Evolutionary conservation across 2,888 invertebrate genomes (phyloP).

Genomic region (Teleiodes luculella): DNA sequence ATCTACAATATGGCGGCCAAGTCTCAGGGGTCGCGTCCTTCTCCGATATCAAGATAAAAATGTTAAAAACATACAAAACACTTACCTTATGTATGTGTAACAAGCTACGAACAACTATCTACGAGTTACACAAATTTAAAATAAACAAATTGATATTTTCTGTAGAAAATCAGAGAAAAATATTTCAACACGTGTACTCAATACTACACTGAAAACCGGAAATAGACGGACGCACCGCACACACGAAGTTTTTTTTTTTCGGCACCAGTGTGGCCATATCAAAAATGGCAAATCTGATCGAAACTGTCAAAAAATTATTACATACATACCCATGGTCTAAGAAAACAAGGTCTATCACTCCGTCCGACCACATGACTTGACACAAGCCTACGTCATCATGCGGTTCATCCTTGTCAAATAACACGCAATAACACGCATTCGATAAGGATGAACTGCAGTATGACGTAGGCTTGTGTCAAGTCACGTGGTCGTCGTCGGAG

Average conservation of each 20-base stretch:
- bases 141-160: background rate
- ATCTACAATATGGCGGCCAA: constrained; percentile 6
- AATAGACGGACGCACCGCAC: background rate
- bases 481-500: too few species aligned
- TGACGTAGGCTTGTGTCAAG: too few species aligned
- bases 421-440: too few species aligned
- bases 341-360: too few species aligned
- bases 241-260: too few species aligned
- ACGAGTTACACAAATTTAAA: background rate
- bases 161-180: background rate
- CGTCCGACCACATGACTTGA: too few species aligned
- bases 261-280: background rate
- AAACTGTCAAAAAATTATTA: too few species aligned
- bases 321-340: too few species aligned
- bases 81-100: background rate
- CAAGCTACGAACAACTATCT: background rate
- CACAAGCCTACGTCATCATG: too few species aligned
- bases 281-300: too few species aligned
- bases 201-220: background rate
- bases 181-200: background rate
- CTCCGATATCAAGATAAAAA: background rate
- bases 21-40: background rate
- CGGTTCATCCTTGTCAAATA: too few species aligned
- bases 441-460: too few species aligned
- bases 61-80: background rate